Evolutionary conservation across 2,888 invertebrate genomes (phyloP).

Genomic region (Hemaris fuciformis): DNA sequence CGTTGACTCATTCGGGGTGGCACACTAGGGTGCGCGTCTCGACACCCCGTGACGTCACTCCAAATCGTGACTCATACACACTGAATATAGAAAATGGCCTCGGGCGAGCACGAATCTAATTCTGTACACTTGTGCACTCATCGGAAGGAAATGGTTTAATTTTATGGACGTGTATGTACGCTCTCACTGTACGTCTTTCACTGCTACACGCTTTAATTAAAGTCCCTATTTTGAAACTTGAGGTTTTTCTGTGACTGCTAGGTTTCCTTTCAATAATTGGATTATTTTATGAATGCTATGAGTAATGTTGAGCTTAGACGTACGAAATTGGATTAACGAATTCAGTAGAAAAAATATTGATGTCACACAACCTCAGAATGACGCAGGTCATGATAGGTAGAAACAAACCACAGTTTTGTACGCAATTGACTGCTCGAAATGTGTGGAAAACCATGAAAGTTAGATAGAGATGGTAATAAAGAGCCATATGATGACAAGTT

Average conservation of each 20-base stretch:
- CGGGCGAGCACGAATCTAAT: constrained; percentile 29
- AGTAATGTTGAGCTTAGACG: neutral
- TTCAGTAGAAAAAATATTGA: neutral
- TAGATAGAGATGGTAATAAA: neutral
- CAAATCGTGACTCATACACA: constrained; percentile 55
- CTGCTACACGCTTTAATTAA: constrained; percentile 17
- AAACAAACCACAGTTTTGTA: constrained; percentile 4
- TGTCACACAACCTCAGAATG: neutral
- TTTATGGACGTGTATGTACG: constrained; percentile 30
- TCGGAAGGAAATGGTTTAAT: constrained; percentile 32
- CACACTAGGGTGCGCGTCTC: constrained; percentile 54
- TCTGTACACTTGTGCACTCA: constrained; percentile 24
- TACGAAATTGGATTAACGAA: neutral
- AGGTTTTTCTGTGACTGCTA: neutral
- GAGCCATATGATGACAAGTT: neutral
- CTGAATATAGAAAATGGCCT: constrained; percentile 46
- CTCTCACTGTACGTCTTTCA: constrained; percentile 22
- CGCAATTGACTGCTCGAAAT: constrained; percentile 4
- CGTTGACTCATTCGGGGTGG: constrained; percentile 60
- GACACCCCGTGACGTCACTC: constrained; percentile 64
- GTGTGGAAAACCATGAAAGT: neutral
- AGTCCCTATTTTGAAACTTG: constrained; percentile 9
- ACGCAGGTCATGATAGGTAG: constrained; percentile 7
- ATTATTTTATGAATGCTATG: neutral
- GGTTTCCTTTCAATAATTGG: neutral